Conservation (phyloP, 2,797 vertebrate species). For the Mormyrops boulengeri region DNA sequence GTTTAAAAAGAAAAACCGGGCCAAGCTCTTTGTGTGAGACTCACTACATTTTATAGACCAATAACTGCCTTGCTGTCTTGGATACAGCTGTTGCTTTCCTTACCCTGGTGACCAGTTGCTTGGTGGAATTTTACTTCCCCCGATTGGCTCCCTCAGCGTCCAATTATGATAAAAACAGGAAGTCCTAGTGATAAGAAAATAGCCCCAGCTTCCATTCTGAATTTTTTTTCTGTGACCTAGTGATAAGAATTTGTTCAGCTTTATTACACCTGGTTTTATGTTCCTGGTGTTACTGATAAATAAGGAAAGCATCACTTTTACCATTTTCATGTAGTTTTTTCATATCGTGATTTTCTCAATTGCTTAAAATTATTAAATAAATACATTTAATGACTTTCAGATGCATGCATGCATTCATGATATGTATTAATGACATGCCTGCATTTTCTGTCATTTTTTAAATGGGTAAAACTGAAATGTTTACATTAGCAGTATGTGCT, state of each 20-base stretch:
- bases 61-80: constrained; percentile 56
- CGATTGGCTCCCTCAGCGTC: constrained; percentile 52
- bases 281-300: not conserved
- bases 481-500: not conserved
- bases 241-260: constrained; percentile 53
- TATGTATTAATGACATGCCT: not conserved
- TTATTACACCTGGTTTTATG: not conserved
- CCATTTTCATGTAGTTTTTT: not conserved
- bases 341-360: not conserved
- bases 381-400: not conserved
- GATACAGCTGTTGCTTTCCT: constrained; percentile 54
- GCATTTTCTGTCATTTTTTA: not conserved
- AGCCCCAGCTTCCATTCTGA: constrained; percentile 37
- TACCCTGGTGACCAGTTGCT: constrained; percentile 58
- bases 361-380: not conserved
- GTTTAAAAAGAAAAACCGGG: not conserved
- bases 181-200: constrained; percentile 47
- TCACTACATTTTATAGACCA: not conserved
- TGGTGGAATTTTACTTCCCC: constrained; percentile 38
- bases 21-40: not conserved
- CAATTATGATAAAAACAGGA: constrained; percentile 50
- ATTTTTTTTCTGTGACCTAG: constrained; percentile 45
- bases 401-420: not conserved
- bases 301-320: not conserved
- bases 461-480: not conserved